Evolutionary conservation across 53 echinoderm and acorn worm species (phyloP).

Genomic region (Actinopyga echinites): DNA sequence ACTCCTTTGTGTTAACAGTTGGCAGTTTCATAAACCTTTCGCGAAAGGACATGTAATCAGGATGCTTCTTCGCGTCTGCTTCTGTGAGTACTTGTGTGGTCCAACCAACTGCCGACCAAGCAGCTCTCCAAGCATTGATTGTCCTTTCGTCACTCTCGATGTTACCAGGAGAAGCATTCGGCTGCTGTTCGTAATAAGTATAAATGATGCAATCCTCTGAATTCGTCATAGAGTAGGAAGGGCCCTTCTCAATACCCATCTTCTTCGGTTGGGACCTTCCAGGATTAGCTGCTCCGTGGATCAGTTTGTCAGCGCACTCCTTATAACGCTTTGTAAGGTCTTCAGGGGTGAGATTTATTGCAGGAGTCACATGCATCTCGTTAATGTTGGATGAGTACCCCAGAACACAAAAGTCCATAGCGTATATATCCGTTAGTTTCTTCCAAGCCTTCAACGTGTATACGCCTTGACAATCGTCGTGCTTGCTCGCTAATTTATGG

Average conservation of each 20-base stretch:
- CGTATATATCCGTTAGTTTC: neutral
- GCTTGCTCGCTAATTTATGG: too few species aligned
- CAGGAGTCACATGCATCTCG: neutral
- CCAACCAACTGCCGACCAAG: conserved; percentile 1
- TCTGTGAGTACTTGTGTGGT: neutral
- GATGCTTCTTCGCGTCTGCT: neutral
- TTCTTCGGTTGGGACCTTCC: neutral
- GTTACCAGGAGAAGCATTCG: neutral
- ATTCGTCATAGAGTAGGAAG: neutral
- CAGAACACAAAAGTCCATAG: conserved; percentile 8
- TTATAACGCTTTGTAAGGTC: neutral
- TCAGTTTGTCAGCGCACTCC: neutral
- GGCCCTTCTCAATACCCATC: neutral
- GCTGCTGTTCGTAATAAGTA: neutral
- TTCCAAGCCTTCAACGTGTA: neutral
- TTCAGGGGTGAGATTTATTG: neutral
- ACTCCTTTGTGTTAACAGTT: neutral
- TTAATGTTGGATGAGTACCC: neutral
- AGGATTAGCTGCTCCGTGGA: neutral
- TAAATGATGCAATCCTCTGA: neutral
- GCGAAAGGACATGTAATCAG: neutral
- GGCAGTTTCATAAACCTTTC: neutral
- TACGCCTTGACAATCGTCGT: neutral
- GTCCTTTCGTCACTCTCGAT: neutral
- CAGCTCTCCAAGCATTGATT: neutral